Conservation (phyloP, 2,888 invertebrate species). For the Scaptodrosophila latifasciaeformis region DNA sequence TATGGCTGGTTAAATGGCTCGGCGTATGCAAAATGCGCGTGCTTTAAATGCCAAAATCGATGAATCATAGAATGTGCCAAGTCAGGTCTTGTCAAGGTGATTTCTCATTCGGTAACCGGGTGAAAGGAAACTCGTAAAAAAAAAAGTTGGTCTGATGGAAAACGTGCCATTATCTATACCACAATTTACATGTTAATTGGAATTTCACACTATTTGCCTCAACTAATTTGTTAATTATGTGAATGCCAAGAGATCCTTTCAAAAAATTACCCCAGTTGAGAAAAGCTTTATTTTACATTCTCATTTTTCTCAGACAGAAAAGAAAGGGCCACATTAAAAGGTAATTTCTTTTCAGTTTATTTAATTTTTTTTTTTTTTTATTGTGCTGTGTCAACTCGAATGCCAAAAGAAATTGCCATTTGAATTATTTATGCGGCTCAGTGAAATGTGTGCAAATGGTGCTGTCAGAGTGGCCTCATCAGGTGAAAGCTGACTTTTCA, state of each 20-base stretch:
- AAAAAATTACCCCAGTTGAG: no score
- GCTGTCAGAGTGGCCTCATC: conserved; percentile 29
- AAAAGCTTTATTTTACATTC: conserved; percentile 36
- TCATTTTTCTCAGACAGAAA: not conserved
- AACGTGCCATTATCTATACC: no score
- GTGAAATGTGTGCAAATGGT: conserved; percentile 48
- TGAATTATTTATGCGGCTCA: conserved; percentile 45
- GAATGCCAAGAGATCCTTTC: conserved; percentile 8
- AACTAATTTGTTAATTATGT: conserved; percentile 45
- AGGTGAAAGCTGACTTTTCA: not conserved
- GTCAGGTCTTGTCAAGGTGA: conserved; percentile 1
- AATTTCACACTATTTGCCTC: conserved; percentile 37
- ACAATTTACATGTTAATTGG: conserved; percentile 56
- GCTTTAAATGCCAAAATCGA: not conserved
- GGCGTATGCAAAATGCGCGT: not conserved
- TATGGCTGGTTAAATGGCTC: conserved; percentile 19
- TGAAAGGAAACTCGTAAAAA: not conserved
- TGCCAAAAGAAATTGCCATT: conserved; percentile 33
- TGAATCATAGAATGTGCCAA: not conserved
- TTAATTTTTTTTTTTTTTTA: not conserved
- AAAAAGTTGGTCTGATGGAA: no score
- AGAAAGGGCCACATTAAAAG: no score
- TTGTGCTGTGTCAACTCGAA: not conserved
- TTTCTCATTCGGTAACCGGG: not conserved
- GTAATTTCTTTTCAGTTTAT: not conserved